Conservation (phyloP, 1,140 invertebrate genomes). For the Brachionus asplanchnoidis region DNA sequence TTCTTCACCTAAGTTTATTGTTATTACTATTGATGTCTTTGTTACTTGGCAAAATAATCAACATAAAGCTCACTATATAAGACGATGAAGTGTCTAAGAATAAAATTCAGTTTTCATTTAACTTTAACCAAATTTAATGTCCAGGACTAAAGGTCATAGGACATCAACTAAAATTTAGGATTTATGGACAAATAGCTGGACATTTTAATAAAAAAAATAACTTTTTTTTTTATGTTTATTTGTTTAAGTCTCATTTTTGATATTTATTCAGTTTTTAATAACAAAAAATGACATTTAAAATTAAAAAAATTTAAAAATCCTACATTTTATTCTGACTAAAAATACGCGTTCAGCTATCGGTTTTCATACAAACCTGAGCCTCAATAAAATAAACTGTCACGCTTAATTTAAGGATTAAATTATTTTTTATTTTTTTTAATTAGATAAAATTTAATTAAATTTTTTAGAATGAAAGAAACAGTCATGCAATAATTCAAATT, state of each 20-base stretch:
- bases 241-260: not conserved
- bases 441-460: not conserved
- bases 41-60: conserved; percentile 1
- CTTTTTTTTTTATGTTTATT: not conserved
- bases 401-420: not conserved
- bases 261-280: not conserved
- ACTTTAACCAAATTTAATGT: not conserved
- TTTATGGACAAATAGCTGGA: not conserved
- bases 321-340: not conserved
- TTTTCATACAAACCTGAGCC: not conserved
- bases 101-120: not conserved
- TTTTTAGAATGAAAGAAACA: not conserved
- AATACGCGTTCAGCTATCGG: not conserved
- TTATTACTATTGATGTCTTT: not conserved
- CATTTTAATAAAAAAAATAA: not conserved
- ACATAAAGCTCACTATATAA: not conserved
- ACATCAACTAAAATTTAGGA: not conserved
- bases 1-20: not conserved
- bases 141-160: not conserved
- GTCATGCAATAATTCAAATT: not conserved
- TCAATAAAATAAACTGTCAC: not conserved
- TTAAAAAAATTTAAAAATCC: not conserved
- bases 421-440: not conserved
- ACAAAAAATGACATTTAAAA: not conserved
- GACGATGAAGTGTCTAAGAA: not conserved